Conservation (phyloP, 2,113 vertebrate species). For the Nestor notabilis region DNA sequence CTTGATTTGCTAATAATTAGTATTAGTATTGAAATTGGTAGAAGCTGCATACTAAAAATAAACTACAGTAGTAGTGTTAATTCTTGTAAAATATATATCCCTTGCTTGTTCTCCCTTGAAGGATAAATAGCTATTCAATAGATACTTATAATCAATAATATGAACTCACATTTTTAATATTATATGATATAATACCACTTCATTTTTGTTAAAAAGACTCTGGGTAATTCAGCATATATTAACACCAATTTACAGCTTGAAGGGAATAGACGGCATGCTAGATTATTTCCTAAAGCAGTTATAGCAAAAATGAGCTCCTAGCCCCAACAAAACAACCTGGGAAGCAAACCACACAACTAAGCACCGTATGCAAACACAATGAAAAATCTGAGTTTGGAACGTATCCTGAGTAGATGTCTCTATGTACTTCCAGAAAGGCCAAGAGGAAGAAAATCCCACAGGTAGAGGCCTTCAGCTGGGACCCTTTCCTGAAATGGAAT, state of each 20-base stretch:
- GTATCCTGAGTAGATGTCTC: slow-evolving; percentile 53
- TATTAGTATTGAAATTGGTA: neutral
- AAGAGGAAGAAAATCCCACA: slow-evolving; percentile 69
- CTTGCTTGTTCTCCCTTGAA: neutral
- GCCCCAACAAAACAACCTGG: neutral
- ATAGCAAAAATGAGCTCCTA: neutral
- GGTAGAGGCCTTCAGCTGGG: slow-evolving; percentile 70
- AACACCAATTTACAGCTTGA: neutral
- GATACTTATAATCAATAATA: neutral
- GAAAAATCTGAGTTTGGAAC: slow-evolving; percentile 48
- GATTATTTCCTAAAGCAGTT: neutral
- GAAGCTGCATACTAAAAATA: neutral
- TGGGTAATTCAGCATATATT: neutral
- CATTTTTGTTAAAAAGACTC: neutral
- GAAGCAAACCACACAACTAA: neutral
- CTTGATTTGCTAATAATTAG: slow-evolving; percentile 8
- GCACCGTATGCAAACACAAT: neutral
- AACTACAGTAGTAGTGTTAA: neutral
- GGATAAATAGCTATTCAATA: neutral
- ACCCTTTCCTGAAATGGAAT: slow-evolving; percentile 69
- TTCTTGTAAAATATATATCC: neutral
- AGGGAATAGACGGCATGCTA: neutral
- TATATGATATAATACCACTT: neutral
- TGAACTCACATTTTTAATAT: neutral
- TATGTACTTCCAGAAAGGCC: slow-evolving; percentile 68